Evolutionary conservation across 1,140 invertebrate genomes (phyloP), one percentile per base, ranked within the genome.

Genomic region (Alviniconcha marisindica): DNA sequence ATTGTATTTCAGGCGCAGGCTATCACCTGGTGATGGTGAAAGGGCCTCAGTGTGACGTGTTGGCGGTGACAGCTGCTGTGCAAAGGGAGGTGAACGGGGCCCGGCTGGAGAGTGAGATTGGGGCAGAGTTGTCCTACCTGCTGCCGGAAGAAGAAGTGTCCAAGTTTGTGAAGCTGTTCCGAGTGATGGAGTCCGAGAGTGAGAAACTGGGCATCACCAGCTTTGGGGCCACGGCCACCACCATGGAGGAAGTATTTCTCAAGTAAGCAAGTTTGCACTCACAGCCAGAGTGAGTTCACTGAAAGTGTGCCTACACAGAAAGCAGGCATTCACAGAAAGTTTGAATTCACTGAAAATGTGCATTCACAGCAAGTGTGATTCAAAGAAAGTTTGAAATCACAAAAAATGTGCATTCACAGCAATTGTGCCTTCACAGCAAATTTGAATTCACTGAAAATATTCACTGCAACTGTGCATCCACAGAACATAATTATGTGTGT

Each of bases 241-340:
- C 97, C 0, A 94, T 98, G 88, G 97, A 98, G 91, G 96, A 97
- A 93, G 96, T 98, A 5, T 97, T 97, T 90, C 48, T 84, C 3
- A 84, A 84, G 83, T 84, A 56, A 80, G 83, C 18, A 21, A n/a
- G n/a, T n/a, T n/a, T n/a, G n/a, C n/a, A n/a, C n/a, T n/a, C n/a
- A n/a, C n/a, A n/a, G n/a, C n/a, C n/a, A n/a, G n/a, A n/a, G n/a
- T n/a, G n/a, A n/a, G n/a, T n/a, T n/a, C n/a, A n/a, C n/a, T n/a
- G n/a, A n/a, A n/a, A n/a, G n/a, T n/a, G n/a, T n/a, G n/a, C n/a
- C n/a, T n/a, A n/a, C n/a, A n/a, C n/a, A n/a, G n/a, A n/a, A n/a
- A n/a, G n/a, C n/a, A n/a, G n/a, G n/a, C n/a, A n/a, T n/a, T n/a
- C n/a, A n/a, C n/a, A n/a, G n/a, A n/a, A n/a, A n/a, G n/a, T n/a